Base-by-base conservation (phyloP, 2,797 vertebrate species). In the Platyrinchus mystaceus region DNA sequence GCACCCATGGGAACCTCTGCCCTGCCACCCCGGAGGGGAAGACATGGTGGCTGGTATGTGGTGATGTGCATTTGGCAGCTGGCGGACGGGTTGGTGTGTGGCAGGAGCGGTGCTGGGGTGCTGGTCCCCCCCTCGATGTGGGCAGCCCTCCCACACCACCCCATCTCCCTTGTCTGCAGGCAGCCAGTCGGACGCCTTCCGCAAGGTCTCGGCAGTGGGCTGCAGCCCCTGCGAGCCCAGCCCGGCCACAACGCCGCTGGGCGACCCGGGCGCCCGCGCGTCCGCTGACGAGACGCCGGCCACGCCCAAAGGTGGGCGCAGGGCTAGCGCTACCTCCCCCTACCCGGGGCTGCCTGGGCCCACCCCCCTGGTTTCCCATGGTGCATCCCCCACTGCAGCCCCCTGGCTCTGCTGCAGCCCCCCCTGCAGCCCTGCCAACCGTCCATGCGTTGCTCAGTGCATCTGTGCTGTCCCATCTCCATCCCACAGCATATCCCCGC, bases 171-270 rank as follows among this genome's bases (percentile, higher is more conserved):
- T 90, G 68, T 96, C 96, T 3, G 15, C 94, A 98, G 98, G 98
- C 97, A 98, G 97, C 95, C 98, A 98, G 95, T 96, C 98, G 83
- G 98, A 98, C 79, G 96, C 97, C 59, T 98, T 97, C 96, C 97
- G 98, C 97, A 98, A 97, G 96, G 97, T 97, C 6, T 97, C 97
- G 6, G 97, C 97, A 49, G 95, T 81, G 43, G 95, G 97, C 95
- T 97, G 98, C 91, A 98, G 98, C 97, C 98, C 98, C 39, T 98
- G 97, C 12, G 97, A 98, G 87, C 74, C 97, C 90, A 98, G 97
- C 90, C 85, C 95, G 12, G 97, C 97, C 71, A 75, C 97, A 60
- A 97, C 97, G 20, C 98, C 97, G 14, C 90, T 94, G 59, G 94
- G 94, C 14, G 94, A 97, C 64, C 96, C 88, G 84, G 97, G 96